Evolutionary conservation across 2,888 invertebrate genomes (phyloP).

Genomic region (Gisinianus flammeolus): DNA sequence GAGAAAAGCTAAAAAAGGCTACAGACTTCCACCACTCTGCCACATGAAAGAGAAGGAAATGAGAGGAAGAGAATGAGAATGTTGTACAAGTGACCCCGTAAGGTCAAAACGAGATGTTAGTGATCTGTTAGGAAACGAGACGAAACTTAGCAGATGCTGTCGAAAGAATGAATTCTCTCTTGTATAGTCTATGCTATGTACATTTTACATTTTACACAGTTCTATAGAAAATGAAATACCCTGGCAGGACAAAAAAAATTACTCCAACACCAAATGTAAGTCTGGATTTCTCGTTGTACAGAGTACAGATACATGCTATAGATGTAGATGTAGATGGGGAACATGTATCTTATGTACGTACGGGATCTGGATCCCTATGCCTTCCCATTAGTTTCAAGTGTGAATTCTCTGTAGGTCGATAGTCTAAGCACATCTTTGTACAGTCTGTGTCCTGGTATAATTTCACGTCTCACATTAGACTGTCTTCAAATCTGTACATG

Average conservation of each 20-base stretch:
- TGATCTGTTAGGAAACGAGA: slow-evolving; percentile 54
- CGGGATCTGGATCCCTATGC: too few relatives aligned
- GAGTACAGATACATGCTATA: too few relatives aligned
- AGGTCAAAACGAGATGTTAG: slow-evolving; percentile 58
- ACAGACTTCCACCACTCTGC: background rate
- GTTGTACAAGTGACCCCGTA: slow-evolving; percentile 52
- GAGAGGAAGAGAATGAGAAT: slow-evolving; percentile 14
- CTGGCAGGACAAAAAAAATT: slow-evolving; percentile 4
- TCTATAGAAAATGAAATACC: background rate
- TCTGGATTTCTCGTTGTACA: too few relatives aligned
- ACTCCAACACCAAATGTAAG: background rate
- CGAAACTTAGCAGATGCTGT: slow-evolving; percentile 49
- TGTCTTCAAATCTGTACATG: too few relatives aligned
- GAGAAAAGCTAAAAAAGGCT: too few relatives aligned
- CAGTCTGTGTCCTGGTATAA: too few relatives aligned
- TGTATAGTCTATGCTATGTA: background rate
- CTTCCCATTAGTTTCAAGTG: too few relatives aligned
- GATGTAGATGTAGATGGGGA: too few relatives aligned
- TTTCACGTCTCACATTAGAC: too few relatives aligned
- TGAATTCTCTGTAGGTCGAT: too few relatives aligned
- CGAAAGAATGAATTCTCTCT: slow-evolving; percentile 29
- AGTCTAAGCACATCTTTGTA: too few relatives aligned
- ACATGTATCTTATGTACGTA: too few relatives aligned
- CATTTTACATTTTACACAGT: slow-evolving; percentile 2
- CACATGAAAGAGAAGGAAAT: background rate